Conservation (phyloP, 2,797 vertebrate species). For the Propithecus perrieri region DNA sequence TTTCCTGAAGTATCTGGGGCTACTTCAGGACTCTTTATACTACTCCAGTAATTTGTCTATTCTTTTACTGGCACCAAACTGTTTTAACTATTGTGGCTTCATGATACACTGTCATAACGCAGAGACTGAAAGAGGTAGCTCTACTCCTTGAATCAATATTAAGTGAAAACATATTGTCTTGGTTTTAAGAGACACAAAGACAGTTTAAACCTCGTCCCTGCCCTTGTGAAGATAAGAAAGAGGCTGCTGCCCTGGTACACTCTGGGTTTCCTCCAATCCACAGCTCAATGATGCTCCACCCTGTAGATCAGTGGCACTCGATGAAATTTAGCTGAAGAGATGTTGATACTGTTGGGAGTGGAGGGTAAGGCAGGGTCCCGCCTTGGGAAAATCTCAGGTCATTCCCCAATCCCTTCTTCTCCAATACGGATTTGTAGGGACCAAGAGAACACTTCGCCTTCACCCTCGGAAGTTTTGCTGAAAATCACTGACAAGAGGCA, state of each 20-base stretch:
- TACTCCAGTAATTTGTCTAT: neutral
- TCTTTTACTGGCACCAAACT: neutral
- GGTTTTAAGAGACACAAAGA: neutral
- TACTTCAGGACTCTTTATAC: neutral
- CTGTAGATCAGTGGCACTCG: rapidly evolving
- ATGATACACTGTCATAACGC: neutral
- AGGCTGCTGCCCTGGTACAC: neutral
- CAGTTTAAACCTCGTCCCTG: neutral
- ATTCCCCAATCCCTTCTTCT: neutral
- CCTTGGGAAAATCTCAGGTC: neutral
- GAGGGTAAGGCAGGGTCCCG: neutral
- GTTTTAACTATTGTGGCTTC: neutral
- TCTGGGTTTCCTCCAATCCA: neutral
- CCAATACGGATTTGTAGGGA: neutral
- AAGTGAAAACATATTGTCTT: neutral
- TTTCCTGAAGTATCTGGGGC: neutral
- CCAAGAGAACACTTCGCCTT: neutral
- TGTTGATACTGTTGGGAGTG: neutral
- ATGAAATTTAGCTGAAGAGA: neutral
- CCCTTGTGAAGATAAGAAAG: neutral
- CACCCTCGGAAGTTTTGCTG: neutral
- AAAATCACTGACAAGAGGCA: neutral
- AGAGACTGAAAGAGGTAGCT: neutral
- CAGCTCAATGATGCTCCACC: neutral
- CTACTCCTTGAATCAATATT: neutral